phyloP scores from a whole-genome alignment of 2,888 invertebrate genomes.

The Drosophila formosana region DNA sequence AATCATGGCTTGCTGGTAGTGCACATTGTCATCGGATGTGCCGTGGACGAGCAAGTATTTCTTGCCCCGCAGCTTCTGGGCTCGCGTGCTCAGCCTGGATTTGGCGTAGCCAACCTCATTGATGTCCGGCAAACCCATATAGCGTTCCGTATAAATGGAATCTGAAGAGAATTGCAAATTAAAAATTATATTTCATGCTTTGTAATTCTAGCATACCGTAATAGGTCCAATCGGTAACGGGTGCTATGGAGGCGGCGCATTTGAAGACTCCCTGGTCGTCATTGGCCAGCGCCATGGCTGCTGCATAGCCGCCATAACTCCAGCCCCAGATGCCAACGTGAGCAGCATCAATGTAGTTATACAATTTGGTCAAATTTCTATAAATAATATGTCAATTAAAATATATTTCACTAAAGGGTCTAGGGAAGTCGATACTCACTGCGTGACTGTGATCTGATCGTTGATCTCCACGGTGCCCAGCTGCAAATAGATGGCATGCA shows the following conservation, averaged over 20 bases:
- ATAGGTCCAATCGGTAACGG: slow-evolving; percentile 98
- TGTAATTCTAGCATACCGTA: slow-evolving; percentile 89
- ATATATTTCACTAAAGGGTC: not conserved
- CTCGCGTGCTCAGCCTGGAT: slow-evolving; percentile 91
- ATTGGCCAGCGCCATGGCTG: slow-evolving; percentile 93
- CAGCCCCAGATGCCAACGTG: slow-evolving; percentile 98
- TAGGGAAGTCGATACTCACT: slow-evolving; percentile 61
- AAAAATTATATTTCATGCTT: too few relatives aligned
- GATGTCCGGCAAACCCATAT: slow-evolving; percentile 94
- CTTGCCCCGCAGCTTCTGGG: slow-evolving; percentile 89
- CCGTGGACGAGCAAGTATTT: slow-evolving; percentile 97
- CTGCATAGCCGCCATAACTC: slow-evolving; percentile 98
- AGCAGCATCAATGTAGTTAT: slow-evolving; percentile 91
- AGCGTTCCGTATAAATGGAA: slow-evolving; percentile 98
- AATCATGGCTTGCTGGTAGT: slow-evolving; percentile 98
- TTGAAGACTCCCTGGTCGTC: slow-evolving; percentile 92
- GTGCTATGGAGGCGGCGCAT: slow-evolving; percentile 97
- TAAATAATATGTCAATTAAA: slow-evolving; percentile 65
- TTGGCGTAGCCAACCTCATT: slow-evolving; percentile 91
- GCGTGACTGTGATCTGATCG: slow-evolving; percentile 95
- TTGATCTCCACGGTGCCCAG: slow-evolving; percentile 96
- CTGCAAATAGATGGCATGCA: slow-evolving; percentile 92
- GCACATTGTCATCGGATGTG: slow-evolving; percentile 97
- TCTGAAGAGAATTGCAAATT: slow-evolving; percentile 86
- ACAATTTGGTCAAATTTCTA: slow-evolving; percentile 86